Conservation (phyloP, 2,797 vertebrate species). For the Malurus leucopterus region DNA sequence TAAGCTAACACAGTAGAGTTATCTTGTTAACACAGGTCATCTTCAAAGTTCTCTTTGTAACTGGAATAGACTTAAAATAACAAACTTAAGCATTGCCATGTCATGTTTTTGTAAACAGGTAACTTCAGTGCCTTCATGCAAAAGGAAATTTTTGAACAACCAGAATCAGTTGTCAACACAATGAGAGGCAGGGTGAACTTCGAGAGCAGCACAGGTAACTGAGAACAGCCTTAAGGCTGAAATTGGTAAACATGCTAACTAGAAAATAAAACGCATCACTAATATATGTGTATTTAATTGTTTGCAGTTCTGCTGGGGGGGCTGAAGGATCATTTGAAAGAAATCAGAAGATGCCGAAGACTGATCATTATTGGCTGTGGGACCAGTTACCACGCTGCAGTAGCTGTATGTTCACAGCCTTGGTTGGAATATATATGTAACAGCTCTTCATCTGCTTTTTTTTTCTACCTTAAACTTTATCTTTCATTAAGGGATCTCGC, state of each 20-base stretch:
- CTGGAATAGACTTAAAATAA: not conserved
- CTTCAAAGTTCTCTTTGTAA: not conserved
- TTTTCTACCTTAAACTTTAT: not conserved
- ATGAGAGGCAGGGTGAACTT: slow-evolving; percentile 95
- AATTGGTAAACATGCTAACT: not conserved
- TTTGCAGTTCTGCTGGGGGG: slow-evolving; percentile 86
- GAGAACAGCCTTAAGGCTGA: not conserved
- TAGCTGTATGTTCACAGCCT: slow-evolving; percentile 82
- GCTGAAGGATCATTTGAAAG: slow-evolving; percentile 92
- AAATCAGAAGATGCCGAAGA: slow-evolving; percentile 90
- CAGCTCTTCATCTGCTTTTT: not conserved
- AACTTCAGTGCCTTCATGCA: slow-evolving; percentile 97
- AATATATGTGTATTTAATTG: not conserved
- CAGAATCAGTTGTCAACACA: slow-evolving; percentile 93
- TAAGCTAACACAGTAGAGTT: not conserved
- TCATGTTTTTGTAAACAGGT: slow-evolving; percentile 70
- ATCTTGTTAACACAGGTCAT: not conserved
- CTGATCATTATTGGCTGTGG: slow-evolving; percentile 93
- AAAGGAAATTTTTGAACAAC: slow-evolving; percentile 97
- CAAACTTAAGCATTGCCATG: not conserved
- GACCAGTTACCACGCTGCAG: slow-evolving; percentile 91
- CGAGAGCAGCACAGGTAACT: slow-evolving; percentile 83
- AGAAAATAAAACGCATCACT: not conserved
- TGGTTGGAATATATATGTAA: not conserved
- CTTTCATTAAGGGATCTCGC: not conserved